Conservation (phyloP, 2,888 invertebrate genomes). For the Oxystoma pomonae region DNA sequence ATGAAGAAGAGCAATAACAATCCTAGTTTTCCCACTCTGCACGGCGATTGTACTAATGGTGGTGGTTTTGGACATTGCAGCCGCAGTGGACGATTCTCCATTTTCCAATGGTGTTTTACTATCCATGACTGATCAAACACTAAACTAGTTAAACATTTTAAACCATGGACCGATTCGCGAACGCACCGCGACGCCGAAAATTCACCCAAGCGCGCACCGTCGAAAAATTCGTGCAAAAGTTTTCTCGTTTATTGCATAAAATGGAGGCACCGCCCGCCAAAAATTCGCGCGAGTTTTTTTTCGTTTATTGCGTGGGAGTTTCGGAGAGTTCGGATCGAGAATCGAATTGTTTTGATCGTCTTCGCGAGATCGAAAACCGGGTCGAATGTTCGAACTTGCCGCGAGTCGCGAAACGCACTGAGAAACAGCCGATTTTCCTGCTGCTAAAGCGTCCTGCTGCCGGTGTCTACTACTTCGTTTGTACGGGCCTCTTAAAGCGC, state of each 20-base stretch:
- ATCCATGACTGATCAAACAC: too few species aligned
- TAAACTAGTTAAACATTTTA: not conserved
- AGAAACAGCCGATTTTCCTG: conserved; percentile 30
- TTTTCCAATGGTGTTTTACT: conserved; percentile 34
- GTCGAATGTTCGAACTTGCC: conserved; percentile 30
- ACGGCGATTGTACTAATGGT: conserved; percentile 90
- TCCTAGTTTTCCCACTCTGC: conserved; percentile 78
- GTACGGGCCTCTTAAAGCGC: too few species aligned
- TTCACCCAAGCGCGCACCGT: not conserved
- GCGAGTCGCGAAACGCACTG: conserved; percentile 47
- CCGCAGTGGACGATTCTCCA: conserved; percentile 29
- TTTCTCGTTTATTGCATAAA: not conserved
- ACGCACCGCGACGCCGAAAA: too few species aligned
- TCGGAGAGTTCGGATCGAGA: too few species aligned
- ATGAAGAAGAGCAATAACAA: conserved; percentile 84
- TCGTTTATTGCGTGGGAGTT: not conserved
- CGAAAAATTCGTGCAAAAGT: not conserved
- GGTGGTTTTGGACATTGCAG: conserved; percentile 58
- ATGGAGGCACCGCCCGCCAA: not conserved
- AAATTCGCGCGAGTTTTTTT: not conserved
- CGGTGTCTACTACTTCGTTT: too few species aligned
- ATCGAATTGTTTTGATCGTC: not conserved
- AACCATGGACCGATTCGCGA: too few species aligned
- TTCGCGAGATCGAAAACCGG: too few species aligned
- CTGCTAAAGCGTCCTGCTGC: conserved; percentile 28